phyloP scores from a whole-genome alignment of 1,140 invertebrate species.

The Cotesia typhae region DNA sequence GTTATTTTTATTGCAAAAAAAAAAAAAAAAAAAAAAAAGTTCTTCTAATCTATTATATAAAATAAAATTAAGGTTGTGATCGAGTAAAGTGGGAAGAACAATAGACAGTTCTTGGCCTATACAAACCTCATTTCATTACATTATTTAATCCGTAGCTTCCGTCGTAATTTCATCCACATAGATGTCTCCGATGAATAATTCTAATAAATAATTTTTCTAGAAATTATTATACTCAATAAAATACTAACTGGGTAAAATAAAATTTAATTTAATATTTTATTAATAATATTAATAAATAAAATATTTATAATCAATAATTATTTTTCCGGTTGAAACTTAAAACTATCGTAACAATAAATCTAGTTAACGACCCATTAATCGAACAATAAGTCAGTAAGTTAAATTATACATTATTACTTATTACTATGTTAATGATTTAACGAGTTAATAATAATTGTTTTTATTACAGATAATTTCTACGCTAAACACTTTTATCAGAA shows the following conservation, averaged over 20 bases:
- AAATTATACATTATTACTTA: not conserved
- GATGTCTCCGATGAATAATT: constrained; percentile 37
- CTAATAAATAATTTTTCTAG: not conserved
- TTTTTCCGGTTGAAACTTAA: too few species aligned
- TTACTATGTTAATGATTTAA: too few species aligned
- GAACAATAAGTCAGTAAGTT: not conserved
- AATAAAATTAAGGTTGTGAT: constrained; percentile 56
- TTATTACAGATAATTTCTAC: not conserved
- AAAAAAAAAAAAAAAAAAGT: too few species aligned
- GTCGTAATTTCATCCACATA: constrained; percentile 47
- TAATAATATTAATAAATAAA: not conserved
- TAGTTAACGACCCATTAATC: too few species aligned
- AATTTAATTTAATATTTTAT: not conserved
- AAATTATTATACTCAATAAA: not conserved
- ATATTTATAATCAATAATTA: not conserved
- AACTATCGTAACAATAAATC: too few species aligned
- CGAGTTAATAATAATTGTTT: too few species aligned
- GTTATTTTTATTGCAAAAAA: too few species aligned
- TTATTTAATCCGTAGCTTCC: constrained; percentile 59
- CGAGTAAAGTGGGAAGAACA: constrained; percentile 62
- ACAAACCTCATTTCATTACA: constrained; percentile 54
- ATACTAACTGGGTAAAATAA: not conserved
- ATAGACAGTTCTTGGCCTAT: constrained; percentile 51
- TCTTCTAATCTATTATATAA: constrained; percentile 46
- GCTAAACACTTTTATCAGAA: constrained; percentile 54